These are phyloP conservation scores for Antennarius maculatus DNA, from an alignment of 2,797 vertebrate species.

Conservation along the genomic window DNA sequence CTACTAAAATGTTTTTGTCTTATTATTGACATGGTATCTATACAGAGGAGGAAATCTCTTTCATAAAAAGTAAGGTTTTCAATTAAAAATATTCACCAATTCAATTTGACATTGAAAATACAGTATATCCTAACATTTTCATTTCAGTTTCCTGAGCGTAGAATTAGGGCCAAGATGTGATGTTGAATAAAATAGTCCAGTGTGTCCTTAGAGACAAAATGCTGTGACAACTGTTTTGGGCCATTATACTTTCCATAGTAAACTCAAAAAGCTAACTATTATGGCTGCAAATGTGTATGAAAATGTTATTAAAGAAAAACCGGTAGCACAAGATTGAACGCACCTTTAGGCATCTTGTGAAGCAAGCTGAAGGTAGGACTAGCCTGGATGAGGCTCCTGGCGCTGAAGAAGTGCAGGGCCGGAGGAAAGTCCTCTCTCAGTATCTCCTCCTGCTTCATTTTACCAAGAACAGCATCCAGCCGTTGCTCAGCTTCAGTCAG, in stretches of 20 bases:
- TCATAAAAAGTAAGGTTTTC: background rate
- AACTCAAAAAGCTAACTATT: background rate
- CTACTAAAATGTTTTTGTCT: no score
- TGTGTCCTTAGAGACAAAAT: no score
- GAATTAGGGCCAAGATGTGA: no score
- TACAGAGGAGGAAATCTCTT: background rate
- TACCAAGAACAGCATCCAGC: constrained; percentile 76
- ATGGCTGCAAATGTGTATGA: no score
- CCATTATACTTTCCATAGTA: background rate
- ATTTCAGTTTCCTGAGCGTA: background rate
- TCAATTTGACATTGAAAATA: background rate
- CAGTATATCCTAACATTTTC: background rate
- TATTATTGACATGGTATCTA: no score
- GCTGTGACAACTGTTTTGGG: no score
- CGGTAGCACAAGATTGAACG: no score
- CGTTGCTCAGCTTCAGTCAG: constrained; percentile 73
- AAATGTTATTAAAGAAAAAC: no score
- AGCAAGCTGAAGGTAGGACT: constrained; percentile 77
- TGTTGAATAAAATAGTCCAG: no score
- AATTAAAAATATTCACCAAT: background rate
- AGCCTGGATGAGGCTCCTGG: constrained; percentile 76
- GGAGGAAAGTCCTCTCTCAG: constrained; percentile 80
- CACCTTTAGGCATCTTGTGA: constrained; percentile 82
- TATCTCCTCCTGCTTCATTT: constrained; percentile 82
- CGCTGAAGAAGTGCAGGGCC: constrained; percentile 92